These are phyloP conservation scores for Drosophila diplacantha DNA, from an alignment of 2,888 invertebrate species.

Conservation along the genomic window DNA sequence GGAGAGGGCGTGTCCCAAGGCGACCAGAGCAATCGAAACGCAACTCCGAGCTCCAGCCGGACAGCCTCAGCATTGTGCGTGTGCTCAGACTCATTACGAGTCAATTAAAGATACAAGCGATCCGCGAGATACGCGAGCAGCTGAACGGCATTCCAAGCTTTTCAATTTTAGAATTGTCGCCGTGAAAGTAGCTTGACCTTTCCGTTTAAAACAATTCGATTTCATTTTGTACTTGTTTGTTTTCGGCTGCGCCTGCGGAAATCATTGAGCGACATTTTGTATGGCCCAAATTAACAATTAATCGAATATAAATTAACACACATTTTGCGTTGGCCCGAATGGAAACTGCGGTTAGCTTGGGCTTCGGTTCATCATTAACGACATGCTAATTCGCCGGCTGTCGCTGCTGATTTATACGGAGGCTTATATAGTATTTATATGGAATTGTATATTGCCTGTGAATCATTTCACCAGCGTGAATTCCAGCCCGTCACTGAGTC, in stretches of 20 bases:
- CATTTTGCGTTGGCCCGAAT: slow-evolving; percentile 24
- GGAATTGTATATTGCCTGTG: slow-evolving; percentile 6
- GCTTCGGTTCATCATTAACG: slow-evolving; percentile 33
- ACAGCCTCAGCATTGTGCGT: slow-evolving; percentile 38
- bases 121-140: slow-evolving; percentile 2
- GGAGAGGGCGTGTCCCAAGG: slow-evolving; percentile 40
- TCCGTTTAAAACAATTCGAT: slow-evolving; percentile 5
- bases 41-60: background rate
- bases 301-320: slow-evolving; percentile 34
- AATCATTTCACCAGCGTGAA: slow-evolving; percentile 8
- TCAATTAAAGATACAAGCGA: slow-evolving; percentile 42
- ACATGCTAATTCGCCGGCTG: slow-evolving; percentile 50
- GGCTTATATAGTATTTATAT: slow-evolving; percentile 21
- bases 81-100: slow-evolving; percentile 50
- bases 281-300: slow-evolving; percentile 57
- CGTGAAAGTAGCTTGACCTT: slow-evolving; percentile 60
- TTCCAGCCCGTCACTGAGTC: slow-evolving; percentile 42
- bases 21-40: background rate
- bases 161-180: slow-evolving; percentile 52
- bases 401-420: slow-evolving; percentile 37
- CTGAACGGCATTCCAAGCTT: slow-evolving; percentile 17
- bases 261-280: slow-evolving; percentile 43
- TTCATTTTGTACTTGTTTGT: background rate
- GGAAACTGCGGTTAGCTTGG: slow-evolving; percentile 8
- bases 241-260: slow-evolving; percentile 25